Conservation (phyloP, 2,113 vertebrate species). For the Pipa parva region DNA sequence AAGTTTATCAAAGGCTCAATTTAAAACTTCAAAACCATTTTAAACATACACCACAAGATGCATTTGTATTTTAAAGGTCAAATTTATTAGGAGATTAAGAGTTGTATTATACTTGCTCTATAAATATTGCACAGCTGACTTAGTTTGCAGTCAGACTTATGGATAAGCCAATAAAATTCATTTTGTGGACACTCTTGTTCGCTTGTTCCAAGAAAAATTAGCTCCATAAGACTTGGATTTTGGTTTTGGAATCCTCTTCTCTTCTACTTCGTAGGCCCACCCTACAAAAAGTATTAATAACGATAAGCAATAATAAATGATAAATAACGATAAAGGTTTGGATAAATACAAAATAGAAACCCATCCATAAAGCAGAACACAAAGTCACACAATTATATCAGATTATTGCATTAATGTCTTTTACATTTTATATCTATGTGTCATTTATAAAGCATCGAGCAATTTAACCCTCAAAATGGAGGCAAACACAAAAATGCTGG, state of each 20-base stretch:
- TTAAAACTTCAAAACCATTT: constrained; percentile 66
- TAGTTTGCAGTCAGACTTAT: constrained; percentile 57
- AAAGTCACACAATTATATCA: too few species aligned
- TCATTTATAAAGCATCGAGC: too few species aligned
- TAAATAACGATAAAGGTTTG: too few species aligned
- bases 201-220: constrained; percentile 98
- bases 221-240: constrained; percentile 92
- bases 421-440: too few species aligned
- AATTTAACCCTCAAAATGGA: too few species aligned
- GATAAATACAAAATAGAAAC: too few species aligned
- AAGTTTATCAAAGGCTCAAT: constrained; percentile 60
- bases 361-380: too few species aligned
- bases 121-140: constrained; percentile 78
- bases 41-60: constrained; percentile 64
- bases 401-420: too few species aligned
- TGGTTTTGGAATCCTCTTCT: constrained; percentile 82
- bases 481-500: too few species aligned
- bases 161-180: constrained; percentile 68
- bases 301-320: too few species aligned
- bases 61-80: constrained; percentile 65
- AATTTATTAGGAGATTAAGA: constrained; percentile 76
- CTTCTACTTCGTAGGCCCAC: constrained; percentile 90
- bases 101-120: constrained; percentile 61
- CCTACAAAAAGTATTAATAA: constrained; percentile 66
- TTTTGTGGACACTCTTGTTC: constrained; percentile 91